phyloP scores from a whole-genome alignment of 2,113 vertebrate genomes.

The Pterophyllum scalare region DNA sequence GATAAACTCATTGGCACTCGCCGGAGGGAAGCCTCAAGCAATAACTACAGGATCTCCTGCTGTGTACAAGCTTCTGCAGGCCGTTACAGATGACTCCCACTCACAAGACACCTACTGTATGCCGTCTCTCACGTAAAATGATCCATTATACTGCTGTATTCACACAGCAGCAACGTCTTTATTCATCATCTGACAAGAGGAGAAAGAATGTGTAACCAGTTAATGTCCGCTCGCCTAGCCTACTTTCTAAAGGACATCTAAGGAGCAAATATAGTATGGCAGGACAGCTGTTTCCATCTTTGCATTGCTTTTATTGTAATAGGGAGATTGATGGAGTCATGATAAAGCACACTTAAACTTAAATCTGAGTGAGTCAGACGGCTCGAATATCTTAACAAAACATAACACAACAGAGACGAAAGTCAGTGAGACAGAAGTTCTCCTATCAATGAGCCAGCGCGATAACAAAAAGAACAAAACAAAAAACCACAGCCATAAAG shows the following conservation, averaged over 20 bases:
- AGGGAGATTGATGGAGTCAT: background rate
- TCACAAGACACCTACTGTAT: slow-evolving; percentile 24
- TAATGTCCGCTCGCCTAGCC: slow-evolving; percentile 31
- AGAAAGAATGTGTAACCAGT: slow-evolving; percentile 8
- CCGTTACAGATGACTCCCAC: slow-evolving; percentile 53
- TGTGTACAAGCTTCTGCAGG: slow-evolving; percentile 53
- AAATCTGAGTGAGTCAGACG: background rate
- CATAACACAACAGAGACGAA: background rate
- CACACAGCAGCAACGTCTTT: slow-evolving; percentile 30
- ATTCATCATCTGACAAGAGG: slow-evolving; percentile 40
- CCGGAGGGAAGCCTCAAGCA: slow-evolving; percentile 66
- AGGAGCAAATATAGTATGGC: background rate
- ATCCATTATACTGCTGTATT: slow-evolving; percentile 31
- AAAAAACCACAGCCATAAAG: background rate
- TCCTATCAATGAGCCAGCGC: background rate
- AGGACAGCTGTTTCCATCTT: background rate
- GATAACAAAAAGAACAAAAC: background rate
- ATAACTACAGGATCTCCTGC: slow-evolving; percentile 62
- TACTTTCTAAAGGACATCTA: slow-evolving; percentile 10
- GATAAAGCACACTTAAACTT: background rate
- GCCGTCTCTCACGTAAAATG: slow-evolving; percentile 22
- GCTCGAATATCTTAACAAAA: background rate
- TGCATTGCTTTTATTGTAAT: slow-evolving; percentile 16
- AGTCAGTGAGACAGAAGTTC: background rate
- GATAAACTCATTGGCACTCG: slow-evolving; percentile 73